Percentiles rank a stretch among this genome's conserved stretches.
Evolutionary conservation across 1,140 invertebrate genomes (phyloP).

Genomic region (Lepidurus packardi): DNA sequence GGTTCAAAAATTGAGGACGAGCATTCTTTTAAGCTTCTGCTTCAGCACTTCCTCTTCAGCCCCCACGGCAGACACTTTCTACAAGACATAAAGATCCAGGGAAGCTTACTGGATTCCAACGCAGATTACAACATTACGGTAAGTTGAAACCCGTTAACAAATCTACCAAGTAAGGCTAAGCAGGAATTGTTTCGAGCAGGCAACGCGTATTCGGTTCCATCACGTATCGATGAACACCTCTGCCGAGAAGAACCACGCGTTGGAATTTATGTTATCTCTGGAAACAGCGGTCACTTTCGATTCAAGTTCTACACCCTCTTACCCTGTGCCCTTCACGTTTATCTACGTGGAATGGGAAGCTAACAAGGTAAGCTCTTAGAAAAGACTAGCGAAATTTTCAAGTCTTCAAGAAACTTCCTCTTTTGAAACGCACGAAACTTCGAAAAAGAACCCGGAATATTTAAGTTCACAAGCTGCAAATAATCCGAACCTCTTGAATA

Average conservation of each 20-base stretch:
- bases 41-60: slow-evolving; percentile 46
- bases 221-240: slow-evolving; percentile 32
- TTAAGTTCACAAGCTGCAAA: no score
- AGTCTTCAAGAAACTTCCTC: neutral
- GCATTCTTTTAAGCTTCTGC: slow-evolving; percentile 44
- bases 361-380: slow-evolving; percentile 35
- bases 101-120: slow-evolving; percentile 39
- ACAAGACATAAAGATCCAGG: slow-evolving; percentile 46
- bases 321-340: slow-evolving; percentile 30
- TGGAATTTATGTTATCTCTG: slow-evolving; percentile 30
- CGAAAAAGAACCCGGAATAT: no score
- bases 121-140: slow-evolving; percentile 48
- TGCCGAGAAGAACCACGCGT: slow-evolving; percentile 30
- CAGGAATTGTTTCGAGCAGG: slow-evolving; percentile 23
- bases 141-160: slow-evolving; percentile 33
- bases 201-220: slow-evolving; percentile 34
- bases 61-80: slow-evolving; percentile 46
- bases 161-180: neutral
- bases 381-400: neutral
- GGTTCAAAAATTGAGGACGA: slow-evolving; percentile 38
- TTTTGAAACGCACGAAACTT: neutral
- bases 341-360: slow-evolving; percentile 38
- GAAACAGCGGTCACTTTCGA: slow-evolving; percentile 24
- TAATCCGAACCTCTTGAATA: no score
- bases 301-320: neutral